phyloP scores from a whole-genome alignment of 2,888 invertebrate species.

The Athalia rosae region DNA sequence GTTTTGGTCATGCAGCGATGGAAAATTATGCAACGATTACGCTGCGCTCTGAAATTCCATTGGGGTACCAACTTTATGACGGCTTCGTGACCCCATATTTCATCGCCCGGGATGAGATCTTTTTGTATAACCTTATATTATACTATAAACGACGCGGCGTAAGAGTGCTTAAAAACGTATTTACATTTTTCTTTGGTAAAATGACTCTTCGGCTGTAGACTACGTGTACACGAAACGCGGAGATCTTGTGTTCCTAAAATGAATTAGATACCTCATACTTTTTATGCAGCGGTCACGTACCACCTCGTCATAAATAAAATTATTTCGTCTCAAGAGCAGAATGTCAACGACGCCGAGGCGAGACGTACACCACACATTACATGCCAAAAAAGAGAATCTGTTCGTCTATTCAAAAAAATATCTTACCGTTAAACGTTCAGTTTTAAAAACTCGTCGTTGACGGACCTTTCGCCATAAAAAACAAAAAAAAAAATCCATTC shows the following conservation, averaged over 20 bases:
- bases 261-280: constrained; percentile 10
- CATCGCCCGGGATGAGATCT: constrained; percentile 16
- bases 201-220: background rate
- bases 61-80: constrained; percentile 7
- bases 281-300: background rate
- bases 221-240: background rate
- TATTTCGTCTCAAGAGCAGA: background rate
- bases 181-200: constrained; percentile 12
- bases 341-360: background rate
- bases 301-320: constrained; percentile 5
- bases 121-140: constrained; percentile 11
- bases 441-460: background rate
- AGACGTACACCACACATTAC: background rate
- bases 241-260: constrained; percentile 3
- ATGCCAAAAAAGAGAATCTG: background rate
- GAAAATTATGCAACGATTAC: constrained; percentile 30
- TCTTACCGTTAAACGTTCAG: constrained; percentile 4
- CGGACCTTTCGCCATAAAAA: background rate
- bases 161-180: constrained; percentile 29
- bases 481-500: background rate
- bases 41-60: constrained; percentile 18
- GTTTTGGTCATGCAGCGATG: constrained; percentile 17
- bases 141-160: constrained; percentile 14
- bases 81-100: constrained; percentile 15
- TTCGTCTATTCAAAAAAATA: background rate